Base-by-base conservation (phyloP, 1,140 invertebrate genomes). In the Antheraea pernyi region DNA sequence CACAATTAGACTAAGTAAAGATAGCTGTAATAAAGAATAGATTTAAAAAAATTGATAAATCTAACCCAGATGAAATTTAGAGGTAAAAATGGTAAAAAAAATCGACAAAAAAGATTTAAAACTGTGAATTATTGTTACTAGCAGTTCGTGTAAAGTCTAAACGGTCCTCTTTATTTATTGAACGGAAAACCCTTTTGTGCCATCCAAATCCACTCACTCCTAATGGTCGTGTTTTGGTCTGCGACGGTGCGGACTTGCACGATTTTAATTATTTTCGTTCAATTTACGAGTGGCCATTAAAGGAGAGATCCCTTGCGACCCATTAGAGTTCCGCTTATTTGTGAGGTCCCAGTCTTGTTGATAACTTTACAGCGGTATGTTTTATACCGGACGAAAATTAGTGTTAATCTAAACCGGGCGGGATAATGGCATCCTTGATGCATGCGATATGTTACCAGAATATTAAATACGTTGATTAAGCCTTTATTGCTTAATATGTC, bases 221-320 rank as follows among this genome's bases (percentile, higher is more conserved):
- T 90, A 91, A 91, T 85, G 85, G 85, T 76, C 77, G 74, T 91
- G 87, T 91, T 91, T 91, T 88, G 87, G 89, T 88, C 86, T 77
- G 68, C 75, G 78, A 68, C 74, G 78, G 73, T 82, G 77, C 73
- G 87, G 82, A 88, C 65, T 67, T 78, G 85, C 73, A 80, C 83
- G 84, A 89, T 91, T 91, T 91, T 91, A 91, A 91, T 91, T 91
- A 91, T 91, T 91, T 91, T 89, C 87, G 82, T 84, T 78, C 89
- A 91, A 91, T 91, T 91, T 91, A 91, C 88, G 89, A 89, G 83
- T 88, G 80, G 79, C 83, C 88, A 86, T 91, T 91, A 91, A 87
- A 90, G 87, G 77, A 85, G 77, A 79, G 83, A 81, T 83, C 88
- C 87, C 87, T 71, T 65, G 86, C 62, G 87, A 77, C 78, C 86